Percentiles rank a stretch among this genome's conserved stretches.
Conservation (phyloP, 2,888 invertebrate species). For the Terebella lapidaria region DNA sequence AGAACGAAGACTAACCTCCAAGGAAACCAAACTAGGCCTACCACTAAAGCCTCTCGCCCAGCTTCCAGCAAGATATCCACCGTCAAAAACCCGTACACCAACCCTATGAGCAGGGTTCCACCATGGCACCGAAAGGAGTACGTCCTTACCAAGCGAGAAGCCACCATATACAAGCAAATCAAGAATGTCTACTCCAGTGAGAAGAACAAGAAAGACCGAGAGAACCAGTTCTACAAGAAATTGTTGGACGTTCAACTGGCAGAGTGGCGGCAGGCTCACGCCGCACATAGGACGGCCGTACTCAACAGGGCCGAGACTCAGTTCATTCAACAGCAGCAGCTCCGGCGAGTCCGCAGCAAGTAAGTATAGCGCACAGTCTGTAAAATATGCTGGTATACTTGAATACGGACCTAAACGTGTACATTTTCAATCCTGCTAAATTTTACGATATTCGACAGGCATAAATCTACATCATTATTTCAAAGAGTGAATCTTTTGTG, state of each 20-base stretch:
- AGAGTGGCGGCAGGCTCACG: slow-evolving; percentile 5
- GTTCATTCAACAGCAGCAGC: background rate
- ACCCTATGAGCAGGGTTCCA: slow-evolving; percentile 4
- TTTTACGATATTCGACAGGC: too few relatives aligned
- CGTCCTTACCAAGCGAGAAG: slow-evolving; percentile 6
- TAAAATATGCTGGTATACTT: too few relatives aligned
- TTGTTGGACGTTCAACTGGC: slow-evolving; percentile 7
- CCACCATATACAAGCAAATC: slow-evolving; percentile 5
- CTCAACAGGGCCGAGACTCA: background rate
- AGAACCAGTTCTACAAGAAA: slow-evolving; percentile 6
- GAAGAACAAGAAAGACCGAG: background rate
- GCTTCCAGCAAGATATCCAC: too few relatives aligned
- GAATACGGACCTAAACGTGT: background rate
- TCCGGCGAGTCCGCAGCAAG: background rate
- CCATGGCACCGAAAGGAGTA: slow-evolving; percentile 13
- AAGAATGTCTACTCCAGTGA: slow-evolving; percentile 6
- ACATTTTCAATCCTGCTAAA: too few relatives aligned
- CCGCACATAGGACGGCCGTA: background rate
- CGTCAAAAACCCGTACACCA: background rate
- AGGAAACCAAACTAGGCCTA: background rate
- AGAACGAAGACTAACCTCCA: background rate
- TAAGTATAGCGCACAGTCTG: background rate
- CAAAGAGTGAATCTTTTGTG: too few relatives aligned
- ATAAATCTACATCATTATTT: too few relatives aligned
- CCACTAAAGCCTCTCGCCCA: background rate